Evolutionary conservation across 2,888 invertebrate genomes (phyloP).

Genomic region (Folsomia candida): DNA sequence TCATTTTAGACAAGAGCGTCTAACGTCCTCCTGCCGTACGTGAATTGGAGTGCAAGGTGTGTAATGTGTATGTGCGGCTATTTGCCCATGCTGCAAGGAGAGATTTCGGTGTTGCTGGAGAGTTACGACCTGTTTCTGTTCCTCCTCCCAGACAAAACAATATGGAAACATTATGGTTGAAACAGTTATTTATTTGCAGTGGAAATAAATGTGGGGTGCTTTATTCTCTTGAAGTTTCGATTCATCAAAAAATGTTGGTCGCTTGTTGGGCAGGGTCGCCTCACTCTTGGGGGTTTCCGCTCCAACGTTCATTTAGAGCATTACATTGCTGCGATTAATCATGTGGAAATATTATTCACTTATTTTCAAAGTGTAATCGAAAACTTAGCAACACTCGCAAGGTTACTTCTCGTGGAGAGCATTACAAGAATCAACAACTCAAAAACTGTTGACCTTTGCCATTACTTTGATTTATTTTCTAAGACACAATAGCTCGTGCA

Average conservation of each 20-base stretch:
- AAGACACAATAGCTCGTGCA: too few species aligned
- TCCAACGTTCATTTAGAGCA: constrained; percentile 6
- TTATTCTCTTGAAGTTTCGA: constrained; percentile 17
- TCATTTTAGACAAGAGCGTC: constrained; percentile 6
- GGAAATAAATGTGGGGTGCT: constrained; percentile 17
- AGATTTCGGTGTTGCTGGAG: too few species aligned
- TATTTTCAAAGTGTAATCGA: too few species aligned
- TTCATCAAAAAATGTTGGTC: constrained; percentile 18
- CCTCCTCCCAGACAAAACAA: constrained; percentile 3
- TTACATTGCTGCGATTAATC: constrained; percentile 6
- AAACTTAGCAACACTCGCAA: too few species aligned
- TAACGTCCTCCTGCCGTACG: too few species aligned
- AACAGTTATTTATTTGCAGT: constrained; percentile 17
- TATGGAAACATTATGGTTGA: constrained; percentile 4
- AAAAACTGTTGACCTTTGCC: not conserved
- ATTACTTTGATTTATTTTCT: not conserved
- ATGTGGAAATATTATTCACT: constrained; percentile 11
- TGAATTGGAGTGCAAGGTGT: too few species aligned
- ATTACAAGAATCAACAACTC: too few species aligned
- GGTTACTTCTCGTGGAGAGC: too few species aligned
- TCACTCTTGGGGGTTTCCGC: constrained; percentile 9
- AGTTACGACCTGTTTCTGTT: too few species aligned
- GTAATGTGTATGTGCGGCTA: too few species aligned
- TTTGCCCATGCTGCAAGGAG: too few species aligned
- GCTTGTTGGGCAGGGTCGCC: constrained; percentile 17